Evolutionary conservation across 30 jellyfish, hydroid and myxozoan genomes (phyloP), one percentile per base, ranked within the genome.

Genomic region (Mastigias papua): DNA sequence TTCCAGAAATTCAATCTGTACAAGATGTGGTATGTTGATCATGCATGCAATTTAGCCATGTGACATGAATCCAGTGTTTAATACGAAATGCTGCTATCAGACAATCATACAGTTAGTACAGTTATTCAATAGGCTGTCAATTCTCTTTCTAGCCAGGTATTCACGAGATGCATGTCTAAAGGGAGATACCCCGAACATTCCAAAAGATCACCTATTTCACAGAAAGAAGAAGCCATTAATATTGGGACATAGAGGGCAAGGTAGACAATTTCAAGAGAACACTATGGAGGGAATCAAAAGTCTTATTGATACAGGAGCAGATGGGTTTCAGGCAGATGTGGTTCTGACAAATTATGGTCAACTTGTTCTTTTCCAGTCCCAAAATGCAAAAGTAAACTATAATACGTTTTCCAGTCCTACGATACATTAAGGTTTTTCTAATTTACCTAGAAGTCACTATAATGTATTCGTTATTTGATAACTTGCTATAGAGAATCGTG

Each of bases 241-340:
- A 23, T 64, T 91, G 20, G 98, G 97, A 29, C 98, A 91, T 63
- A 88, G 98, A 3, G 98, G 98, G 10, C 93, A 84, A 54, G 96
- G 96, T 17, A 84, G 67, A 54, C 30, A 3, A 37, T 91, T 34
- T 29, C 96, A 84, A 62, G 98, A 91, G 60, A 91, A 91, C 69
- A 82, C 98, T 0, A 29, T 76, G 50, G 98, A 91, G 15, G 98
- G 98, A 50, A 66, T 91, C 8, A 79, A 21, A 37, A 86, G 93
- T 27, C 66, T 80, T 63, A 67, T 86, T 15, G 91, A 76, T 15
- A 66, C 78, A 13, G 82, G 81, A 1, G 98, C 96, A 30, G 98
- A 91, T 65, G 98, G 98, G 6, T 91, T 42, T 74, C 96, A 91
- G 60, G 64, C 82, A 7, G 98, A 91, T 42, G 78, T 85, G 9